These are phyloP conservation scores for Agelas oroides DNA, from an alignment of 37 sponge, comb jelly and placozoan species.

Conservation along the genomic window DNA sequence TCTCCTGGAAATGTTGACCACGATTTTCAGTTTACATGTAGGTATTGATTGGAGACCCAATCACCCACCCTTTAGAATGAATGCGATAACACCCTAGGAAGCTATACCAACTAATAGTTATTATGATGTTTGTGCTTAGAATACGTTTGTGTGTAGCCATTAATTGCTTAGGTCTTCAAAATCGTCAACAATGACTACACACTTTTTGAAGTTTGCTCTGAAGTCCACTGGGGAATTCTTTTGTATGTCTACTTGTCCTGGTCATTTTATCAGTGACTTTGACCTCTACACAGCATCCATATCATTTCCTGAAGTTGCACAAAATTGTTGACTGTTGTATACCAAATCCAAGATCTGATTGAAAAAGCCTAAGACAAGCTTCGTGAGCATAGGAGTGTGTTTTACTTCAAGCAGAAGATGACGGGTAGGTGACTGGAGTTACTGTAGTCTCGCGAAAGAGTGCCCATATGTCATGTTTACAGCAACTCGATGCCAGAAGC, in stretches of 20 bases:
- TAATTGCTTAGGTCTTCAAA: slow-evolving; percentile 51
- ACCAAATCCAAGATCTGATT: slow-evolving; percentile 31
- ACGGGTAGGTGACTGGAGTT: too few relatives aligned
- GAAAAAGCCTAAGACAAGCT: not conserved
- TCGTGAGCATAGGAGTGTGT: too few relatives aligned
- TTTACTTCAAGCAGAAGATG: too few relatives aligned
- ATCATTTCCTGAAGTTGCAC: not conserved
- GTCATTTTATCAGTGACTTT: slow-evolving; percentile 51
- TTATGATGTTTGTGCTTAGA: too few relatives aligned
- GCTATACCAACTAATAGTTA: slow-evolving; percentile 52
- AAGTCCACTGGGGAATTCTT: slow-evolving; percentile 70
- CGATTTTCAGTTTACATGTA: slow-evolving; percentile 75
- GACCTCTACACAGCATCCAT: too few relatives aligned
- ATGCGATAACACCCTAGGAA: slow-evolving; percentile 36
- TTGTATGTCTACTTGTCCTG: too few relatives aligned
- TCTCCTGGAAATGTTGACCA: slow-evolving; percentile 43
- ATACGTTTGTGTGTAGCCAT: slow-evolving; percentile 51
- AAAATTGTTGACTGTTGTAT: slow-evolving; percentile 35
- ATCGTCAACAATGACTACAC: too few relatives aligned
- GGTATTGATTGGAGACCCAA: slow-evolving; percentile 47
- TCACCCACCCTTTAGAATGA: slow-evolving; percentile 75
- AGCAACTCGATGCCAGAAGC: too few relatives aligned
- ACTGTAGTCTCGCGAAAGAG: too few relatives aligned
- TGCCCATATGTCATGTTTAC: too few relatives aligned
- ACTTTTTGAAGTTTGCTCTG: slow-evolving; percentile 24